Percentiles rank a stretch among this genome's conserved stretches.
Conservation (phyloP, 2,888 invertebrate genomes). For the Spisula subtruncata region DNA sequence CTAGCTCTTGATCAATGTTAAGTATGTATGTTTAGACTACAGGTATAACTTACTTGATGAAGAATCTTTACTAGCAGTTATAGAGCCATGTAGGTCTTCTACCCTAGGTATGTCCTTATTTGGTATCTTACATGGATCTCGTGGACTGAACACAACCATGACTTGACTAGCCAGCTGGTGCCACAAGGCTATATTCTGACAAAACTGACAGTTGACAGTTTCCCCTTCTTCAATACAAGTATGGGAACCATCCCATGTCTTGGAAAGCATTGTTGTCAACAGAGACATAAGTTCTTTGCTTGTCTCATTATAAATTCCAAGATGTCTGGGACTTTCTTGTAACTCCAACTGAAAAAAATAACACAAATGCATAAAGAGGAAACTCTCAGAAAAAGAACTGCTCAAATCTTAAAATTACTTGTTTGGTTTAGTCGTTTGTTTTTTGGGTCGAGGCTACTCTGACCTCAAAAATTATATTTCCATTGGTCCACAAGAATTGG, state of each 20-base stretch:
- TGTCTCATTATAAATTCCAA: constrained; percentile 92
- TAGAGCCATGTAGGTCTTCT: constrained; percentile 81
- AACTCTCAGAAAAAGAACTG: no score
- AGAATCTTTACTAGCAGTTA: constrained; percentile 60
- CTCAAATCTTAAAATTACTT: no score
- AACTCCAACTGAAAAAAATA: constrained; percentile 92
- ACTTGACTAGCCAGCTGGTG: constrained; percentile 91
- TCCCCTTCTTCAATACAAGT: constrained; percentile 89
- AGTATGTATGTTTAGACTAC: no score
- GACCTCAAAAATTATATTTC: no score
- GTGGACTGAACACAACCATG: constrained; percentile 84
- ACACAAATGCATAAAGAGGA: not conserved
- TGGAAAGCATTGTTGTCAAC: constrained; percentile 92
- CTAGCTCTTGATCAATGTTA: no score
- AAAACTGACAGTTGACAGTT: constrained; percentile 94
- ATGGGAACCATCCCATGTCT: constrained; percentile 92
- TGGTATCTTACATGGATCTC: constrained; percentile 85
- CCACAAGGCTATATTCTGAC: constrained; percentile 95
- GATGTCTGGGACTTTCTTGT: constrained; percentile 94
- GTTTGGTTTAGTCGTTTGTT: no score
- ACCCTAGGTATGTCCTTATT: constrained; percentile 86
- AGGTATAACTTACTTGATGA: constrained; percentile 44
- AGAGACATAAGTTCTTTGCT: constrained; percentile 92
- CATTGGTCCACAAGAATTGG: no score
- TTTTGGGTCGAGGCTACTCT: no score